Evolutionary conservation across 2,113 vertebrate genomes (phyloP).

Genomic region (Bubo blakistoni): DNA sequence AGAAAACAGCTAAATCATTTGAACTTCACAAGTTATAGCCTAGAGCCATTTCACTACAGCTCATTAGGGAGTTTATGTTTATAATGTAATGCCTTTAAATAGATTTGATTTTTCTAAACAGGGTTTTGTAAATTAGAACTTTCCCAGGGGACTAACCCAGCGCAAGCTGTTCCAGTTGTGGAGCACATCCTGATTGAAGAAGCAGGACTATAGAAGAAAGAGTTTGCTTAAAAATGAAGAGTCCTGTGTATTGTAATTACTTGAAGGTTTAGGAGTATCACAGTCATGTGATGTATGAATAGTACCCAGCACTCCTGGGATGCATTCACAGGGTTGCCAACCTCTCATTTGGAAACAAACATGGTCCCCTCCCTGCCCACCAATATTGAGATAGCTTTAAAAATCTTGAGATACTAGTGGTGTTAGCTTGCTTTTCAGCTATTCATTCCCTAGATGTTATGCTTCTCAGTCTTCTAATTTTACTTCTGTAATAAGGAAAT

Average conservation of each 20-base stretch:
- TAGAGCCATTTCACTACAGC: conserved; percentile 72
- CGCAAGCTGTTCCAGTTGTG: conserved; percentile 66
- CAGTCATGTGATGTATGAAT: conserved; percentile 8
- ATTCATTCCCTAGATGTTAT: background rate
- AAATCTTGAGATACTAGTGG: background rate
- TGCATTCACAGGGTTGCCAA: background rate
- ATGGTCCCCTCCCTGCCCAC: accelerated
- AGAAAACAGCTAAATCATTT: conserved; percentile 72
- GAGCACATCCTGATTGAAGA: conserved; percentile 60
- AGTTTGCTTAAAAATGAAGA: background rate
- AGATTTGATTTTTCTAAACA: conserved; percentile 75
- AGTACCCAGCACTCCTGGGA: background rate
- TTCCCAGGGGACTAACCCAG: conserved; percentile 68
- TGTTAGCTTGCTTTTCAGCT: background rate
- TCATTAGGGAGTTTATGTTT: conserved; percentile 80
- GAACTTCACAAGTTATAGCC: conserved; percentile 74
- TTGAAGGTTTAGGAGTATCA: conserved; percentile 23
- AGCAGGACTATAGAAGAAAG: conserved; percentile 26
- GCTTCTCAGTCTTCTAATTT: background rate
- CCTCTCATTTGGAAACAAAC: background rate
- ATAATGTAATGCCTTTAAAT: conserved; percentile 78
- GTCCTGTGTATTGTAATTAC: conserved; percentile 9
- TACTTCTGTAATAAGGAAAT: background rate
- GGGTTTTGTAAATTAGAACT: conserved; percentile 76
- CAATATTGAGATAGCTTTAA: background rate